A percentile compares a stretch with the other conserved stretches of the same genome.
Evolutionary conservation across 2,113 vertebrate genomes (phyloP).

Genomic region (Alectura lathami): DNA sequence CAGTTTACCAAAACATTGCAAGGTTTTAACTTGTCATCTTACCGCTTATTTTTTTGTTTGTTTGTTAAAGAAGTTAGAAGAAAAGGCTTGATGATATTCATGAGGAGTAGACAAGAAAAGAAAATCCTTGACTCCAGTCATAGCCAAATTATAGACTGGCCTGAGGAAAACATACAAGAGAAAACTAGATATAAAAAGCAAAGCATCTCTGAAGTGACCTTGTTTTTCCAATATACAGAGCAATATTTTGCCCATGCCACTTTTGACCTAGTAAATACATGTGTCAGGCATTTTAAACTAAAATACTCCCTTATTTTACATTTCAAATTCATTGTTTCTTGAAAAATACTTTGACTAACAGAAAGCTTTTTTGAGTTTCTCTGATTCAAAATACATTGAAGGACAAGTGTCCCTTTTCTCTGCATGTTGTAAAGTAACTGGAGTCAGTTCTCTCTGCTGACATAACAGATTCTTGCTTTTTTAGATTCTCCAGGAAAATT

Average conservation of each 20-base stretch:
- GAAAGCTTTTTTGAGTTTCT: not conserved
- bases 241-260: not conserved
- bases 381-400: not conserved
- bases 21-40: not conserved
- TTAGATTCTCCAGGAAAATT: not conserved
- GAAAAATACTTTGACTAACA: not conserved
- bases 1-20: not conserved
- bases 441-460: not conserved
- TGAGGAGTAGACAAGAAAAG: constrained; percentile 21
- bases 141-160: constrained; percentile 54
- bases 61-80: not conserved
- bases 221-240: not conserved
- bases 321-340: not conserved
- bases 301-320: not conserved
- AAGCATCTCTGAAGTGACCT: not conserved
- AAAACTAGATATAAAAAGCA: not conserved
- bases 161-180: not conserved
- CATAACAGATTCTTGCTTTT: not conserved
- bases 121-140: not conserved
- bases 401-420: not conserved
- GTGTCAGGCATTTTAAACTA: not conserved
- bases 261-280: not conserved
- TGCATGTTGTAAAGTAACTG: not conserved
- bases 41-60: not conserved
- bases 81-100: constrained; percentile 9